Conservation (phyloP, 2,113 vertebrate species). For the Myotis brandtii region DNA sequence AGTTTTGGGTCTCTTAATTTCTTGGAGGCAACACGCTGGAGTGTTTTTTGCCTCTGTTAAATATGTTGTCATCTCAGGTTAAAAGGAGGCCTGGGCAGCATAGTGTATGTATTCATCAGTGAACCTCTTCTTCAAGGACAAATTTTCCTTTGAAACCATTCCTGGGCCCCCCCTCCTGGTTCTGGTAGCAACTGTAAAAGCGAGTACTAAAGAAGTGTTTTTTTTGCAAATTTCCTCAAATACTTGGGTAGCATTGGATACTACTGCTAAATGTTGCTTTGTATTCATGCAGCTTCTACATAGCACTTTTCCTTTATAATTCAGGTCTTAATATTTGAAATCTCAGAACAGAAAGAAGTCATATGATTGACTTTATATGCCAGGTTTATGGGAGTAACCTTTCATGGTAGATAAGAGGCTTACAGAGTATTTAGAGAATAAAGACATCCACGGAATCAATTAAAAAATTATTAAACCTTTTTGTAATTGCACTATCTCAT, state of each 20-base stretch:
- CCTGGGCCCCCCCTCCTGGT: neutral
- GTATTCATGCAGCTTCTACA: neutral
- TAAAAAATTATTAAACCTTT: conserved; percentile 30
- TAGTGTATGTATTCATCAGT: neutral
- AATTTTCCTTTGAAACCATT: neutral
- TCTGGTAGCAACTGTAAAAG: neutral
- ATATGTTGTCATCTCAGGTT: neutral
- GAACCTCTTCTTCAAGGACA: neutral
- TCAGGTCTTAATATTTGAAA: conserved; percentile 41
- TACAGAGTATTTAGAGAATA: conserved; percentile 41
- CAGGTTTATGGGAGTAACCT: conserved; percentile 41
- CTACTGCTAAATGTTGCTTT: neutral
- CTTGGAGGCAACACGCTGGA: neutral
- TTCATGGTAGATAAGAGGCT: neutral
- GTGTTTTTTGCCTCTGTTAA: neutral
- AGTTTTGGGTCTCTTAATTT: neutral
- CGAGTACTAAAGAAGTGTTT: neutral
- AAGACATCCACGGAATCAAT: conserved; percentile 46
- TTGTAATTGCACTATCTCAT: neutral
- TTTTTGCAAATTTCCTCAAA: neutral
- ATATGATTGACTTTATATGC: conserved; percentile 34
- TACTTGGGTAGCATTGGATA: neutral
- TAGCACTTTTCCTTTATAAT: neutral
- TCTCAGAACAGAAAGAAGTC: neutral
- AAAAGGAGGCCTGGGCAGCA: neutral